Evolutionary conservation across 2,888 invertebrate genomes (phyloP), one percentile per base, ranked within the genome.

Genomic region (Zelleria hepariella): DNA sequence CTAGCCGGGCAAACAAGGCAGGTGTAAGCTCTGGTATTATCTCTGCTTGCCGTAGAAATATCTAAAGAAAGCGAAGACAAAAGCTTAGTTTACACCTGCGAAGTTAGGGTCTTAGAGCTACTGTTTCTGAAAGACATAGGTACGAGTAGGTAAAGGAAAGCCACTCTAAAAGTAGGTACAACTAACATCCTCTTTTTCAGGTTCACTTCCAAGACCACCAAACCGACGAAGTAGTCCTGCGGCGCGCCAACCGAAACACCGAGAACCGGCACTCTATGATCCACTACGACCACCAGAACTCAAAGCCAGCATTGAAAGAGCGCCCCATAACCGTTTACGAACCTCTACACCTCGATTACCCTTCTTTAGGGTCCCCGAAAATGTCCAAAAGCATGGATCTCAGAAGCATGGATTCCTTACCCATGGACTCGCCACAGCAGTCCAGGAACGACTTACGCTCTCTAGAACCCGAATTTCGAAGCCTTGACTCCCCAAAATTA

Each of bases 231-330:
- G 84, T 88, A 0, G 71, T 87, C n/a, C 81, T 78, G 63, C 81
- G 88, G 5, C 79, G 86, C 10, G 71, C 80, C 1, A 83, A 79
- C 62, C 78, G 87, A 15, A 85, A 86, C 67, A 56, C 74, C 0
- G 88, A 86, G 59, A 86, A 88, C 68, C 81, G 88, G 0, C 88
- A 88, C 66, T 88, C 88, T n/a, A 88, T 88, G 88, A 88, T 88
- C 62, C 88, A 88, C 47, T 88, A 86, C 66, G 88, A 88, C 67
- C 87, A 88, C 61, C 86, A 87, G 52, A 64, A 77, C 0, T 68
- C 78, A 6, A 86, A 85, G 59, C 86, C 88, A 0, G 77, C 79
- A 59, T 72, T 88, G 0, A 86, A 81, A 68, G 87, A 88, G 65
- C 72, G 88, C 0, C 88, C 88, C 0, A 72, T 80, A 1, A 87